phyloP scores from a whole-genome alignment of 2,797 vertebrate species.

The Acanthopagrus latus region DNA sequence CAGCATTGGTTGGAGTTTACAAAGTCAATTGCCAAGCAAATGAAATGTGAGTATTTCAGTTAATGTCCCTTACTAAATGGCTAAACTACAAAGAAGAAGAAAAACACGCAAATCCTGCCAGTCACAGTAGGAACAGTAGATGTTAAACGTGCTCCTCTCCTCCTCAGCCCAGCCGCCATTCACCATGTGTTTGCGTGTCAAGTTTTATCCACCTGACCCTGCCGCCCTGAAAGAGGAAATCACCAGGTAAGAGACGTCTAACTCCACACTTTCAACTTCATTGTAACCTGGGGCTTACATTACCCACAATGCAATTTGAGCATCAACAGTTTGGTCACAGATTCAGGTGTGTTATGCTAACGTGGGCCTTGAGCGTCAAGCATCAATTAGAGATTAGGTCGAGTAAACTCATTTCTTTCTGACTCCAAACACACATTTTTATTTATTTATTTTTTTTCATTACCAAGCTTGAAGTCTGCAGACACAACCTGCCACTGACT shows the following conservation, averaged over 20 bases:
- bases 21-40: conserved; percentile 97
- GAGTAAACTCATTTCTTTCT: neutral
- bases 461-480: neutral
- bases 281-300: neutral
- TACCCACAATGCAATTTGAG: neutral
- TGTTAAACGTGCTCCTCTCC: neutral
- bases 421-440: neutral
- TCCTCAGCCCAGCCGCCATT: conserved; percentile 95
- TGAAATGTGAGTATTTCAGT: conserved; percentile 92
- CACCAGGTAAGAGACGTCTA: conserved; percentile 86
- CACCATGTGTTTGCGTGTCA: conserved; percentile 98
- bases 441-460: no score
- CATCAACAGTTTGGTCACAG: neutral
- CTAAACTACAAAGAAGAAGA: neutral
- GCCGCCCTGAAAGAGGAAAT: conserved; percentile 97
- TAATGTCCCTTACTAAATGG: neutral
- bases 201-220: conserved; percentile 98
- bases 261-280: no score
- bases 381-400: neutral
- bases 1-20: conserved; percentile 99
- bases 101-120: neutral
- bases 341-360: neutral
- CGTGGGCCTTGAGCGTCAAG: neutral
- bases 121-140: neutral
- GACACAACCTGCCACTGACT: neutral